These are phyloP conservation scores for Teleogryllus oceanicus DNA, from an alignment of 2,888 invertebrate species.

Conservation along the genomic window DNA sequence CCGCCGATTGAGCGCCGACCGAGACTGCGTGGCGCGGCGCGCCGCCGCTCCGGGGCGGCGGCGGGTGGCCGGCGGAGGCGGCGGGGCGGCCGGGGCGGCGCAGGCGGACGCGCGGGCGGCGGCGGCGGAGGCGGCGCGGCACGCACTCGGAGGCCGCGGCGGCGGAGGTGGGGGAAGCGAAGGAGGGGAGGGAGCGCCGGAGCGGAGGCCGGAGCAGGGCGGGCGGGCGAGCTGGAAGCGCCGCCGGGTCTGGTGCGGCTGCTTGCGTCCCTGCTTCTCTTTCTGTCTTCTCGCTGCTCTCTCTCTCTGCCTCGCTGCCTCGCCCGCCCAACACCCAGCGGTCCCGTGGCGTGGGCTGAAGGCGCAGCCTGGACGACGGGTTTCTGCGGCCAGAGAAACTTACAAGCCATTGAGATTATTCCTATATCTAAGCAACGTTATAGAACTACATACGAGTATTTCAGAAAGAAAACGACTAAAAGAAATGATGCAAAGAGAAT, in stretches of 20 bases:
- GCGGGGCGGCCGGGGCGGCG: background rate
- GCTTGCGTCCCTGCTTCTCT: background rate
- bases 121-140: conserved; percentile 2
- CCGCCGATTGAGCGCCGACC: background rate
- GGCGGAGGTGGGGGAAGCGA: background rate
- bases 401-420: too few species aligned
- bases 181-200: background rate
- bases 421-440: too few species aligned
- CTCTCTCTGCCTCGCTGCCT: background rate
- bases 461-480: too few species aligned
- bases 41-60: background rate
- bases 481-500: too few species aligned
- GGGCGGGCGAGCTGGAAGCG: background rate
- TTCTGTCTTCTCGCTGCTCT: background rate
- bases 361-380: background rate
- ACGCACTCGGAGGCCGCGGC: background rate
- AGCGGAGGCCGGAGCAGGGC: background rate
- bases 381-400: too few species aligned
- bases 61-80: background rate
- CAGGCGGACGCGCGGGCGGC: background rate
- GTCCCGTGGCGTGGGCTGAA: background rate
- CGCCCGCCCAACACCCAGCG: background rate
- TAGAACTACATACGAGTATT: too few species aligned
- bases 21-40: conserved; percentile 1
- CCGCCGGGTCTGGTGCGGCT: background rate